A percentile compares a stretch with the other conserved stretches of the same genome.
Evolutionary conservation across 2,888 invertebrate species (phyloP).

Genomic region (Candidula unifasciata): DNA sequence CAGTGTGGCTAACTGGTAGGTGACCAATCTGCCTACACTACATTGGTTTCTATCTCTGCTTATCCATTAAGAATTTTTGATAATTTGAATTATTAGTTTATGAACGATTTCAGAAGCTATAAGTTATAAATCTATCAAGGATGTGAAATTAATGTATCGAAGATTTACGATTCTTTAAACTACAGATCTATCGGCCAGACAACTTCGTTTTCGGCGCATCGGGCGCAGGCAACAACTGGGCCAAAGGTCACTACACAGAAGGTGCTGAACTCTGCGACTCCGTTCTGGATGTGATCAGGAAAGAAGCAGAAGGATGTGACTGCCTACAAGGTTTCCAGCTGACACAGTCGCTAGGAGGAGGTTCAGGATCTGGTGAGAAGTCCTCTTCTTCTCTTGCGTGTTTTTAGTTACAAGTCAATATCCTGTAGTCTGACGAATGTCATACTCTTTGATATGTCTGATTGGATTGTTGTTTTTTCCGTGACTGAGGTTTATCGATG

Average conservation of each 20-base stretch:
- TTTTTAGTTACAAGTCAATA: background rate
- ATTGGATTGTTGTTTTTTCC: background rate
- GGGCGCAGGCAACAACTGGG: constrained; percentile 51
- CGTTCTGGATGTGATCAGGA: constrained; percentile 83
- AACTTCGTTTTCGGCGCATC: constrained; percentile 54
- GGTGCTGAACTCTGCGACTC: constrained; percentile 79
- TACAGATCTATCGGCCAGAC: constrained; percentile 54
- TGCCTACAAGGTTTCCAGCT: constrained; percentile 85
- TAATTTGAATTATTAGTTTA: too few species aligned
- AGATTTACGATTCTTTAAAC: background rate
- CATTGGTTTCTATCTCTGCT: too few species aligned
- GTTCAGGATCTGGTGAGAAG: constrained; percentile 93
- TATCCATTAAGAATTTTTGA: too few species aligned
- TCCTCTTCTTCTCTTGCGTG: background rate
- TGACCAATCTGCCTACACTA: too few species aligned
- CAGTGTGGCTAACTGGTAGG: too few species aligned
- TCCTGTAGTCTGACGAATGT: too few species aligned
- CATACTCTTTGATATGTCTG: background rate
- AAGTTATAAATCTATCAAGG: background rate
- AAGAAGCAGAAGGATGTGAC: constrained; percentile 90
- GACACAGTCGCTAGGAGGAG: constrained; percentile 87
- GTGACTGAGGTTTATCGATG: background rate
- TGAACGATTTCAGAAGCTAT: too few species aligned
- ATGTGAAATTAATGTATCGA: background rate
- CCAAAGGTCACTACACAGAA: constrained; percentile 55